Conservation (phyloP, 2,888 invertebrate genomes). For the Acanthosoma haemorrhoidale region DNA sequence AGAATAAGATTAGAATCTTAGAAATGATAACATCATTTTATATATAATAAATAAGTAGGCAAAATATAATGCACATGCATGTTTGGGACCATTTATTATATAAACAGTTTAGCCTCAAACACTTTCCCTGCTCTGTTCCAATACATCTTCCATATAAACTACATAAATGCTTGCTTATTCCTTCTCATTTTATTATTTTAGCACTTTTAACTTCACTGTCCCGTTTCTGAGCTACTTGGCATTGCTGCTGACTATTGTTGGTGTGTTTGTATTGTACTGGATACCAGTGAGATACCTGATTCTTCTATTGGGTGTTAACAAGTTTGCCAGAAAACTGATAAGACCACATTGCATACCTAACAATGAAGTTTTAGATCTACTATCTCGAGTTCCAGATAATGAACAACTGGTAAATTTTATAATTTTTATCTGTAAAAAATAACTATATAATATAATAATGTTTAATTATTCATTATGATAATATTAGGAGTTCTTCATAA, state of each 20-base stretch:
- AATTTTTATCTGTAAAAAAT: too few species aligned
- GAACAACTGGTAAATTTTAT: conserved; percentile 72
- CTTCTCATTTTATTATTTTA: conserved; percentile 53
- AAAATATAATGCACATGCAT: too few species aligned
- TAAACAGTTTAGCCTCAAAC: too few species aligned
- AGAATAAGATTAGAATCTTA: too few species aligned
- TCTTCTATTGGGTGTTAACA: conserved; percentile 91
- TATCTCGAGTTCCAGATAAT: conserved; percentile 92
- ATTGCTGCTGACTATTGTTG: conserved; percentile 67
- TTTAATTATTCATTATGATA: too few species aligned
- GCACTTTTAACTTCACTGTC: conserved; percentile 93
- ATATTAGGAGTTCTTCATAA: background rate
- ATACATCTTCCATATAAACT: too few species aligned
- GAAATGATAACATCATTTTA: too few species aligned
- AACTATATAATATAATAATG: too few species aligned
- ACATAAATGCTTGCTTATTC: too few species aligned
- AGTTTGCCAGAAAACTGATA: conserved; percentile 87
- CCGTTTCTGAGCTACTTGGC: conserved; percentile 93
- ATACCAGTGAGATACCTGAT: conserved; percentile 85
- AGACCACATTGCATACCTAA: conserved; percentile 93
- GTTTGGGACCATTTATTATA: too few species aligned
- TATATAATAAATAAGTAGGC: too few species aligned
- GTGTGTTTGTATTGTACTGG: conserved; percentile 74
- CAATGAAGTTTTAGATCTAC: conserved; percentile 90
- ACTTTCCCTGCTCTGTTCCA: too few species aligned